Evolutionary conservation across 2,797 vertebrate genomes (phyloP).

Genomic region (Thamnophis elegans): DNA sequence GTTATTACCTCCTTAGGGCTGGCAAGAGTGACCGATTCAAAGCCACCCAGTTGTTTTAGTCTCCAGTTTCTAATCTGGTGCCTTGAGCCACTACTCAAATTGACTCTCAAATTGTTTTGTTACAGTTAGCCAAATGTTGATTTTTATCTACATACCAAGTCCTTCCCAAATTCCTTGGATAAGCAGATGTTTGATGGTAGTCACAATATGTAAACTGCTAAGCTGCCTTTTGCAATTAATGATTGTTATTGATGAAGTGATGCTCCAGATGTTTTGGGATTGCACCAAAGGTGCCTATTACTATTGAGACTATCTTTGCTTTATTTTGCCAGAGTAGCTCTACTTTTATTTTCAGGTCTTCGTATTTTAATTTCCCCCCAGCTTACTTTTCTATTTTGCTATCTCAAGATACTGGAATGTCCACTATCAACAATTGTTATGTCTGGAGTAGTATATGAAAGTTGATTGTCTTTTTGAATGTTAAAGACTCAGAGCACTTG

Average conservation of each 20-base stretch:
- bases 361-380: accelerated
- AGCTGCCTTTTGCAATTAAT: neutral
- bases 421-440: neutral
- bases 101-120: neutral
- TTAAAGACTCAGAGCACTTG: neutral
- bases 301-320: neutral
- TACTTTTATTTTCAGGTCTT: neutral
- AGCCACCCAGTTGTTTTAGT: too few species aligned
- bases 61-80: too few species aligned
- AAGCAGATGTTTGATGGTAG: neutral
- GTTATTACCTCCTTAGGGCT: neutral
- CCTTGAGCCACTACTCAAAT: too few species aligned
- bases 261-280: neutral
- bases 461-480: neutral
- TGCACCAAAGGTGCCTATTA: neutral
- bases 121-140: neutral
- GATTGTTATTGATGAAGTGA: neutral
- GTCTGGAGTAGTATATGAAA: neutral
- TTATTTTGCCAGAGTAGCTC: neutral
- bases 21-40: too few species aligned
- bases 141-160: neutral
- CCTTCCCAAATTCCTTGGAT: neutral
- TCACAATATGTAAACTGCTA: too few species aligned
- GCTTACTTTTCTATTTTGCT: neutral
- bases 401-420: neutral